Percentiles rank a stretch among this genome's conserved stretches.
Conservation (phyloP, 2,113 vertebrate genomes). For the Campylorhamphus procurvoides region DNA sequence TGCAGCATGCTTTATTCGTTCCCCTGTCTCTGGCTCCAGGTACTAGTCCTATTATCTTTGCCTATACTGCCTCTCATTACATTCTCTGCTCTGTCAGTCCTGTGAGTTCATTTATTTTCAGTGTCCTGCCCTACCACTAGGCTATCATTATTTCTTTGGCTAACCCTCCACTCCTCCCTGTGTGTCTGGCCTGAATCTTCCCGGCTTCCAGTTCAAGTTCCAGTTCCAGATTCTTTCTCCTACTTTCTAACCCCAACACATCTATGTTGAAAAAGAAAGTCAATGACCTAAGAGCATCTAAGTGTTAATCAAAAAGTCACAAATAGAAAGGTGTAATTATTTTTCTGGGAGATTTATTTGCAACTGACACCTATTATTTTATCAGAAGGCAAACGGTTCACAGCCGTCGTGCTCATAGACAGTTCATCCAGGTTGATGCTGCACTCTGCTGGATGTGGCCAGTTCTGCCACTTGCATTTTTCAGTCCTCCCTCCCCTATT, state of each 20-base stretch:
- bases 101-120: background rate
- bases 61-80: background rate
- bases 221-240: background rate
- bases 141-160: background rate
- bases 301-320: background rate
- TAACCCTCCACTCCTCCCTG: background rate
- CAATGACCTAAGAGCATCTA: background rate
- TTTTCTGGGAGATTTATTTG: background rate
- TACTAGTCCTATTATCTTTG: background rate
- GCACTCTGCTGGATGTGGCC: conserved; percentile 55
- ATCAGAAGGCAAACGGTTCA: fast-evolving
- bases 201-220: background rate
- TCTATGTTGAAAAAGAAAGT: background rate
- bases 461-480: background rate
- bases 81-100: background rate
- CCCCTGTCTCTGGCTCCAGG: background rate
- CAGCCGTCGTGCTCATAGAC: fast-evolving
- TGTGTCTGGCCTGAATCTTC: background rate
- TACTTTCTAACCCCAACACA: background rate
- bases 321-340: background rate
- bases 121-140: background rate
- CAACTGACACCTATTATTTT: background rate
- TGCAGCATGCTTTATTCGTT: background rate
- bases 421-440: background rate
- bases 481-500: background rate